phyloP scores from a whole-genome alignment of 2,797 vertebrate species.

The Crenuchus spilurus region DNA sequence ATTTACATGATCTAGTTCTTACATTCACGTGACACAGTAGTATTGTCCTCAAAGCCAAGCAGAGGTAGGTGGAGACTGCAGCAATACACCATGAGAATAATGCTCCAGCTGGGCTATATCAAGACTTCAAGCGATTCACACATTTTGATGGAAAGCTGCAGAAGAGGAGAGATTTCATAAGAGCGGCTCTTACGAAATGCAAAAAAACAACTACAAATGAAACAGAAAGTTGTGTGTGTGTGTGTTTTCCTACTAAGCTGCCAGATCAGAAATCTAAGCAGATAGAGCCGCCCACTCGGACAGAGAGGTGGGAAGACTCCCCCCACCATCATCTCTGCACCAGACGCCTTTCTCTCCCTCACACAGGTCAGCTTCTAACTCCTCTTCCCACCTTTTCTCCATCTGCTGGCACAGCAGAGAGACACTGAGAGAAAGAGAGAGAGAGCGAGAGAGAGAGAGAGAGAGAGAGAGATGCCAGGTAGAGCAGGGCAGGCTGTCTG shows the following conservation, averaged over 20 bases:
- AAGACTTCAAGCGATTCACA: constrained; percentile 40
- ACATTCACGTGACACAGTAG: neutral
- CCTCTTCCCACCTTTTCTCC: constrained; percentile 34
- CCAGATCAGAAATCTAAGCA: constrained; percentile 46
- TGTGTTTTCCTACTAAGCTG: constrained; percentile 29
- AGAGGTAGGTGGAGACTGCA: constrained; percentile 33
- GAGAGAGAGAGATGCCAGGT: constrained; percentile 61
- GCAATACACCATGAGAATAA: constrained; percentile 42
- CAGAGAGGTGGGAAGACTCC: constrained; percentile 41
- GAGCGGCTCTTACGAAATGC: constrained; percentile 46
- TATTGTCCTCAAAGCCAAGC: constrained; percentile 22
- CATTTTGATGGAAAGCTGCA: constrained; percentile 33
- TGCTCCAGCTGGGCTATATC: constrained; percentile 24
- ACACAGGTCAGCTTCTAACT: constrained; percentile 43
- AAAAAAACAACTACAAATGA: constrained; percentile 23
- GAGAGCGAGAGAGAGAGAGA: too few relatives aligned
- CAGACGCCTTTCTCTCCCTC: constrained; percentile 47
- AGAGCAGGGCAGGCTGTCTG: constrained; percentile 40
- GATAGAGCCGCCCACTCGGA: constrained; percentile 37
- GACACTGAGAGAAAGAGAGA: too few relatives aligned
- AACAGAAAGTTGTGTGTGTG: constrained; percentile 13
- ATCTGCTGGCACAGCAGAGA: constrained; percentile 37
- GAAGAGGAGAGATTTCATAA: constrained; percentile 44
- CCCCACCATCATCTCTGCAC: constrained; percentile 27
- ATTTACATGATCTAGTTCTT: constrained; percentile 20